phyloP scores from a whole-genome alignment of 2,888 invertebrate genomes.

The Cynaeus angustus region DNA sequence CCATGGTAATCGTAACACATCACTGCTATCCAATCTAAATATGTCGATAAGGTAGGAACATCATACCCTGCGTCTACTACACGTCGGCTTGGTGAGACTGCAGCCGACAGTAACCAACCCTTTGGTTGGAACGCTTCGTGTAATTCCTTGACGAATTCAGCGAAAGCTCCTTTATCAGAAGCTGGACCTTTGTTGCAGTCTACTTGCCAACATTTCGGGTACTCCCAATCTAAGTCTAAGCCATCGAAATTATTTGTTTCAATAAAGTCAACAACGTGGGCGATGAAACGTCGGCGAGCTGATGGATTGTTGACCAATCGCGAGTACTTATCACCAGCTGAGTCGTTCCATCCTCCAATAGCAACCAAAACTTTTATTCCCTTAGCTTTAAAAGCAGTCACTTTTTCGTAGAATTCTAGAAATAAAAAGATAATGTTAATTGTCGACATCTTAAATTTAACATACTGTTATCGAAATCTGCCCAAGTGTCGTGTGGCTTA shows the following conservation, averaged over 20 bases:
- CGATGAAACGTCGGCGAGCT: constrained; percentile 82
- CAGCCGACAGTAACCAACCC: constrained; percentile 84
- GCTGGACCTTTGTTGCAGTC: constrained; percentile 88
- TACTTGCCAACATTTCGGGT: constrained; percentile 93
- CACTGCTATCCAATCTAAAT: constrained; percentile 92
- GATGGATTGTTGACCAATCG: constrained; percentile 83
- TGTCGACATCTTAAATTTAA: no score
- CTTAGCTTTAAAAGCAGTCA: constrained; percentile 81
- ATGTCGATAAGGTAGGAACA: constrained; percentile 81
- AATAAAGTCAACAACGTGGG: constrained; percentile 85
- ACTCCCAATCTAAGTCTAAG: constrained; percentile 95
- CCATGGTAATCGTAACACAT: constrained; percentile 96
- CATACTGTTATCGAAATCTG: constrained; percentile 89
- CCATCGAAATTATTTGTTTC: constrained; percentile 90
- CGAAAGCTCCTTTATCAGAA: constrained; percentile 87
- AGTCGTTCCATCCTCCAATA: constrained; percentile 97
- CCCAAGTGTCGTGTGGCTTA: constrained; percentile 91
- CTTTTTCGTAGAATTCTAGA: constrained; percentile 89
- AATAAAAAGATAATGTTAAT: constrained; percentile 48
- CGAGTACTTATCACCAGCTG: constrained; percentile 91
- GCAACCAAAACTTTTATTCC: constrained; percentile 89
- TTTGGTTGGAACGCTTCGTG: constrained; percentile 81
- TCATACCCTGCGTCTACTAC: constrained; percentile 91
- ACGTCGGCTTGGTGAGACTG: constrained; percentile 88
- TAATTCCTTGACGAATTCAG: constrained; percentile 83